These are phyloP conservation scores for Aphelinus atriplicis DNA, from an alignment of 1,140 invertebrate species.

Conservation along the genomic window DNA sequence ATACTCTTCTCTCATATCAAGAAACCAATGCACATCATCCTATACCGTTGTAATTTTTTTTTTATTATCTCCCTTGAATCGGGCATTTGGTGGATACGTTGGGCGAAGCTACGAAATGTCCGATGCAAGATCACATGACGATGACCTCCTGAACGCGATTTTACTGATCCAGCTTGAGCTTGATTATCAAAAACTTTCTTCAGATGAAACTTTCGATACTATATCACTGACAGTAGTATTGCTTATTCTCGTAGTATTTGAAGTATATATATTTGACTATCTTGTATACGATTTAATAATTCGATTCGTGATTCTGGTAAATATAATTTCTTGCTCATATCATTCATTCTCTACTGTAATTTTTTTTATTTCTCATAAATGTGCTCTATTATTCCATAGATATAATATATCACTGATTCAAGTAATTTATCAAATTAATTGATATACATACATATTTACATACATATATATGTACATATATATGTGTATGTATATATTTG, in stretches of 20 bases:
- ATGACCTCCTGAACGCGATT: constrained; percentile 26
- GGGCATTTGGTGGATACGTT: neutral
- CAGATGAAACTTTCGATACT: neutral
- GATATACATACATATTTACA: neutral
- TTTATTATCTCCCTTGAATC: constrained; percentile 1
- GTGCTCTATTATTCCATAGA: too few species aligned
- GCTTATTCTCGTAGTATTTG: neutral
- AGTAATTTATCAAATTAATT: neutral
- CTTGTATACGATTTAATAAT: too few species aligned
- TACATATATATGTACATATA: too few species aligned
- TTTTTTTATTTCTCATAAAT: too few species aligned
- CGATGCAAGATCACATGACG: neutral
- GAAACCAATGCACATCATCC: constrained; percentile 22
- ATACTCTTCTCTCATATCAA: constrained; percentile 16
- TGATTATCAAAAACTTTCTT: neutral
- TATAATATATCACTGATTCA: too few species aligned
- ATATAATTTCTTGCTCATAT: too few species aligned
- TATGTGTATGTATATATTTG: too few species aligned
- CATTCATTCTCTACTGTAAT: too few species aligned
- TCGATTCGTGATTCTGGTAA: too few species aligned
- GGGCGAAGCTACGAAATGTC: constrained; percentile 1
- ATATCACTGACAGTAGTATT: constrained; percentile 23
- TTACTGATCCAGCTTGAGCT: too few species aligned
- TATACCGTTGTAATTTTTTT: constrained; percentile 21
- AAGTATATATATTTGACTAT: too few species aligned